These are phyloP conservation scores for Thera britannica DNA, from an alignment of 2,888 invertebrate species.

Conservation along the genomic window DNA sequence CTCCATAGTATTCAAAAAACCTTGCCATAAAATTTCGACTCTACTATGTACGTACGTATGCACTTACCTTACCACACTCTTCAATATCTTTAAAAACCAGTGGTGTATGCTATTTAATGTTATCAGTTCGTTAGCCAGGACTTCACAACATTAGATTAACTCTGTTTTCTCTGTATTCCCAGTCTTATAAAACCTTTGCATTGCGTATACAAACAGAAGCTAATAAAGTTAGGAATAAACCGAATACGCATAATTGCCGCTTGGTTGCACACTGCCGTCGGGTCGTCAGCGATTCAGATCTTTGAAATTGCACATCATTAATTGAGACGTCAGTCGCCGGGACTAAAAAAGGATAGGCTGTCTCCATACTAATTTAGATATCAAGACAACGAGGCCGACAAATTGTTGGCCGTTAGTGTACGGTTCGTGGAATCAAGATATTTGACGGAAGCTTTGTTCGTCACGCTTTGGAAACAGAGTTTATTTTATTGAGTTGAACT, in stretches of 20 bases:
- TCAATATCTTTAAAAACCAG: too few relatives aligned
- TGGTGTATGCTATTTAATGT: too few relatives aligned
- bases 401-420: constrained; percentile 74
- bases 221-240: constrained; percentile 42
- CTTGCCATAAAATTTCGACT: too few relatives aligned
- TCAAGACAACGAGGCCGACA: constrained; percentile 77
- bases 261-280: constrained; percentile 40
- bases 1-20: too few relatives aligned
- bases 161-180: neutral
- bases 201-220: constrained; percentile 12
- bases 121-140: too few relatives aligned
- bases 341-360: constrained; percentile 63
- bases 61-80: too few relatives aligned
- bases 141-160: neutral
- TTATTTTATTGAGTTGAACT: constrained; percentile 4
- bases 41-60: too few relatives aligned
- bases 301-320: constrained; percentile 78
- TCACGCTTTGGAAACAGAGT: constrained; percentile 27
- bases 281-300: constrained; percentile 64
- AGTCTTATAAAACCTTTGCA: neutral
- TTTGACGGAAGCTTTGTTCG: constrained; percentile 40
- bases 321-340: constrained; percentile 74
- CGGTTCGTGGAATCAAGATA: constrained; percentile 69
- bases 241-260: constrained; percentile 40
- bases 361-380: constrained; percentile 82